Percentiles rank a stretch among this genome's conserved stretches.
These are phyloP conservation scores for Chrysocyon brachyurus DNA, from an alignment of 2,797 vertebrate genomes.

Conservation along the genomic window DNA sequence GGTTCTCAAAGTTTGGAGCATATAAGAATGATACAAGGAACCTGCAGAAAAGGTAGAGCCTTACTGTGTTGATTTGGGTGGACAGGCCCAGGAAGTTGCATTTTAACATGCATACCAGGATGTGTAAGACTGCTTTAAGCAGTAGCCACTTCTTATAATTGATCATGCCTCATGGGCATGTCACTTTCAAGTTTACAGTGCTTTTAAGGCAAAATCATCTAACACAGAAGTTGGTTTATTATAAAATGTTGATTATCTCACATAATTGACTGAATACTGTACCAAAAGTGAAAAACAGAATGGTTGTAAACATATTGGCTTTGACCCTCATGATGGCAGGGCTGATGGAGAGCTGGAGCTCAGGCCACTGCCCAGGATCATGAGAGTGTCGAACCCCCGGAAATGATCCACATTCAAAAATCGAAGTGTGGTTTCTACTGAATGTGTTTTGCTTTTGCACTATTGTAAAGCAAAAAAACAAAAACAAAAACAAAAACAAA, in stretches of 20 bases:
- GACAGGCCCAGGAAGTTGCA: neutral
- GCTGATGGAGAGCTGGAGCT: neutral
- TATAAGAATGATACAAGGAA: neutral
- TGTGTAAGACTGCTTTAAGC: neutral
- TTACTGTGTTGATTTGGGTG: neutral
- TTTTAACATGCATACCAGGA: neutral
- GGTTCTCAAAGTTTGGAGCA: neutral
- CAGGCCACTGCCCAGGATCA: neutral
- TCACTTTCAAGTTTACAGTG: neutral
- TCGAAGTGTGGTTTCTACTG: neutral
- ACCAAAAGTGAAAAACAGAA: neutral
- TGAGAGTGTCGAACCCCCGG: neutral
- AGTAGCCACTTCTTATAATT: neutral
- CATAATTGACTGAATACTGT: neutral
- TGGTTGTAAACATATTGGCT: neutral
- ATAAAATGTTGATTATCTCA: neutral
- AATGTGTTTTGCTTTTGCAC: neutral
- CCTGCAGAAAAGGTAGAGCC: neutral
- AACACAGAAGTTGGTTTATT: neutral
- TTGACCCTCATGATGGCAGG: neutral
- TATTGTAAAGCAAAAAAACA: neutral
- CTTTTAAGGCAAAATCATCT: neutral
- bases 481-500: no score
- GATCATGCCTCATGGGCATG: neutral
- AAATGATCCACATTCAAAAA: neutral